Evolutionary conservation across 2,888 invertebrate species (phyloP).

Genomic region (Nudaria mundana): DNA sequence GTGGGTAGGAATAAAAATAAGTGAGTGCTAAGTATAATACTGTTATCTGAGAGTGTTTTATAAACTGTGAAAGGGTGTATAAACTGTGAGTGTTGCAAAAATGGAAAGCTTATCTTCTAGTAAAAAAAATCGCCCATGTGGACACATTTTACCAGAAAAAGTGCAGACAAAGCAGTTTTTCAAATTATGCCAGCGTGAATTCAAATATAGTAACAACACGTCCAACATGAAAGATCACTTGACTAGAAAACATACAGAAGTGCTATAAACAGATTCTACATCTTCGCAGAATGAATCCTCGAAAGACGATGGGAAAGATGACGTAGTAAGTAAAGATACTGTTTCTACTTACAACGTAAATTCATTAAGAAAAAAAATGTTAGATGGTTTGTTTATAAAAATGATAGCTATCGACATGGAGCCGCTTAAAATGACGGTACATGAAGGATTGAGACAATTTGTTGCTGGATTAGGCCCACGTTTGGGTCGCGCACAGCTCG

Average conservation of each 20-base stretch:
- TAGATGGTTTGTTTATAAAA: conserved; percentile 1
- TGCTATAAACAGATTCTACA: background rate
- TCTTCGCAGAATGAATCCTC: background rate
- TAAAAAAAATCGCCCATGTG: background rate
- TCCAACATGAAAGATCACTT: background rate
- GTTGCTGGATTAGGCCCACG: conserved; percentile 2
- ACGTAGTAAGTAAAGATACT: background rate
- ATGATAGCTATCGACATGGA: conserved; percentile 9
- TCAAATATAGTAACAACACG: no score
- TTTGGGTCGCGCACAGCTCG: no score
- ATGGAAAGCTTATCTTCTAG: background rate
- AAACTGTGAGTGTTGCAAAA: background rate
- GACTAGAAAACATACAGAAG: background rate
- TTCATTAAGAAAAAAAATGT: conserved; percentile 3
- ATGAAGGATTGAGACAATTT: background rate
- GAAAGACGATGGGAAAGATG: background rate
- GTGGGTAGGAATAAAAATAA: background rate
- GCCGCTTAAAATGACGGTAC: conserved; percentile 2
- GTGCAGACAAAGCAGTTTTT: background rate
- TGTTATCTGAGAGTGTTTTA: background rate
- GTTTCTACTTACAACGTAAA: background rate
- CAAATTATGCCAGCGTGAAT: background rate
- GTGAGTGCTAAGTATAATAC: background rate
- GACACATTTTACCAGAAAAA: background rate
- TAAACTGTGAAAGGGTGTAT: background rate